Conservation (phyloP, 2,888 invertebrate species). For the Phortica okadai region DNA sequence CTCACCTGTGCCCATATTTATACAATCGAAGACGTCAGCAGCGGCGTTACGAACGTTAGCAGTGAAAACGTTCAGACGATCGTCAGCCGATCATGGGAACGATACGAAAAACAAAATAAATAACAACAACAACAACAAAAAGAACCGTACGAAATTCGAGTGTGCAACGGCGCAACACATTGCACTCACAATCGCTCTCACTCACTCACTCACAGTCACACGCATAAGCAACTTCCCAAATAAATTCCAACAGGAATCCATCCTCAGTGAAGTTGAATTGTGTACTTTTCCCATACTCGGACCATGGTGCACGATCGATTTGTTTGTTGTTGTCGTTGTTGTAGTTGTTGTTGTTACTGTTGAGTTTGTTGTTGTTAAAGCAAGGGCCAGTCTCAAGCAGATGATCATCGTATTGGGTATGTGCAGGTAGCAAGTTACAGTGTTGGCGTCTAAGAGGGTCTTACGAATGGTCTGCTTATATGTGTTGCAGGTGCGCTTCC, state of each 20-base stretch:
- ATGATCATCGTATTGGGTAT: conserved; percentile 27
- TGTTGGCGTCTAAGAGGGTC: conserved; percentile 8
- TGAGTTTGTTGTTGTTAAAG: conserved; percentile 12
- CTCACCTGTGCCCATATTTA: conserved; percentile 73
- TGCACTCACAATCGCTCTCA: conserved; percentile 26
- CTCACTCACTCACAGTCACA: conserved; percentile 29
- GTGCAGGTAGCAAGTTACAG: conserved; percentile 26
- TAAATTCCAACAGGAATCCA: conserved; percentile 75
- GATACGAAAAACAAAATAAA: conserved; percentile 1
- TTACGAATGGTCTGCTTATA: not conserved
- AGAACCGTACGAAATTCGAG: conserved; percentile 69
- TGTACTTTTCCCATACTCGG: conserved; percentile 73
- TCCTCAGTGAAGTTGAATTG: conserved; percentile 52
- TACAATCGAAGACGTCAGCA: conserved; percentile 52
- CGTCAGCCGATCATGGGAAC: conserved; percentile 39
- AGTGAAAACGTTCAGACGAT: conserved; percentile 63
- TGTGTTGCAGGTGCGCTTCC: not conserved
- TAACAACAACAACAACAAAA: conserved; percentile 44
- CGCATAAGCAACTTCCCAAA: conserved; percentile 65
- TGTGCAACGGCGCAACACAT: conserved; percentile 52
- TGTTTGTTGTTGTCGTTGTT: conserved; percentile 21
- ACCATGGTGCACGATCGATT: conserved; percentile 33
- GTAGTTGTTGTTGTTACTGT: conserved; percentile 1
- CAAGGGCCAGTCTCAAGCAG: conserved; percentile 29
- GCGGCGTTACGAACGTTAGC: conserved; percentile 55